Conservation (phyloP, 2,888 invertebrate species). For the Malachius bipustulatus region DNA sequence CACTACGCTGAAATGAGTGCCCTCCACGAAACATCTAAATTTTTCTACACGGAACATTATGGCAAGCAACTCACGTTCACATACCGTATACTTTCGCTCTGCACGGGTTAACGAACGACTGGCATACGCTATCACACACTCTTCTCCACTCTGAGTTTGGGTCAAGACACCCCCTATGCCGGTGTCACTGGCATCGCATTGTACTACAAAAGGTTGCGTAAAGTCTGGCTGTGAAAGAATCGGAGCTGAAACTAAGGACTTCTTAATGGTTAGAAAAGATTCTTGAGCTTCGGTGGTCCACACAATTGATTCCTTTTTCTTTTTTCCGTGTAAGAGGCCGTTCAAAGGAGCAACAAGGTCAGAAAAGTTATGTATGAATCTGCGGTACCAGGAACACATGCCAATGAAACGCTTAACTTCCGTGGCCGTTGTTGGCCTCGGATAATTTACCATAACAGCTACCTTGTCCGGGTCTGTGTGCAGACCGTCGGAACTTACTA, state of each 20-base stretch:
- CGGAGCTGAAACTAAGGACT: constrained; percentile 19
- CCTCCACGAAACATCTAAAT: constrained; percentile 21
- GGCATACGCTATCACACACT: constrained; percentile 22
- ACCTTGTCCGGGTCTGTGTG: constrained; percentile 23
- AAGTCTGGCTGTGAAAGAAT: constrained; percentile 22
- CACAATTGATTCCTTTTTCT: constrained; percentile 15
- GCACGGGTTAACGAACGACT: constrained; percentile 19
- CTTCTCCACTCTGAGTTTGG: constrained; percentile 17
- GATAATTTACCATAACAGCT: constrained; percentile 21
- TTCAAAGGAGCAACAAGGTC: constrained; percentile 20
- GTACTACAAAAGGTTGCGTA: constrained; percentile 19
- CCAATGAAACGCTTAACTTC: constrained; percentile 24
- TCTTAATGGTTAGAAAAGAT: constrained; percentile 20
- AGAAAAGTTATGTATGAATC: constrained; percentile 22
- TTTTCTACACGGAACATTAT: constrained; percentile 22
- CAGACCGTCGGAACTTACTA: constrained; percentile 20
- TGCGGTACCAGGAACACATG: constrained; percentile 22
- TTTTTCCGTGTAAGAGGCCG: constrained; percentile 18
- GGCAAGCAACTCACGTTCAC: constrained; percentile 22
- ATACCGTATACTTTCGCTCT: constrained; percentile 22
- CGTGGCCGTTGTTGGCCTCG: constrained; percentile 19
- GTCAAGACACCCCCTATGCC: constrained; percentile 20
- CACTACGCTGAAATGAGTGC: constrained; percentile 18
- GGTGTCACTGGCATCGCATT: constrained; percentile 20
- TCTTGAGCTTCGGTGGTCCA: constrained; percentile 20